Conservation (phyloP, 2,113 vertebrate genomes). For the Peromyscus polionotus region DNA sequence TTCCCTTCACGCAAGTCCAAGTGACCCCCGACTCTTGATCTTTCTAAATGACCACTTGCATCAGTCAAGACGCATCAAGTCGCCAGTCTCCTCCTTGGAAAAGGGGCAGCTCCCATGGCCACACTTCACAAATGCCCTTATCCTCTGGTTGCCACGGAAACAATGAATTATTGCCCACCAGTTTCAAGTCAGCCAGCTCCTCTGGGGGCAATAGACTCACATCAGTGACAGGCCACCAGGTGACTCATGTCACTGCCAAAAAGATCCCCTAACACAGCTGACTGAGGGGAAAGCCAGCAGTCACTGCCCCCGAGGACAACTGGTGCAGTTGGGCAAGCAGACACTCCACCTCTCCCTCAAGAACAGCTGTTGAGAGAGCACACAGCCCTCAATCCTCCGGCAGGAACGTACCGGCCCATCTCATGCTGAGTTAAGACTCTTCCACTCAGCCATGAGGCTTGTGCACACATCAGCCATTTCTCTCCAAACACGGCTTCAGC, state of each 20-base stretch:
- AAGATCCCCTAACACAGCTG: constrained; percentile 70
- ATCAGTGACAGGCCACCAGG: constrained; percentile 55
- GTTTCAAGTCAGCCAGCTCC: constrained; percentile 54
- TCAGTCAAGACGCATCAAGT: neutral
- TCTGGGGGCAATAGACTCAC: constrained; percentile 53
- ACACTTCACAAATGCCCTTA: constrained; percentile 12
- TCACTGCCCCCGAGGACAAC: constrained; percentile 66
- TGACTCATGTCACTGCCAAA: constrained; percentile 61
- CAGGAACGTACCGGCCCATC: constrained; percentile 36
- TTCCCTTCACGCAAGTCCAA: constrained; percentile 46
- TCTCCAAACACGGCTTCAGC: constrained; percentile 53
- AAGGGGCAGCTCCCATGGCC: neutral
- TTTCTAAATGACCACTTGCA: constrained; percentile 3
- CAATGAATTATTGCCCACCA: constrained; percentile 54
- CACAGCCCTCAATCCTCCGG: neutral
- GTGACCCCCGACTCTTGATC: constrained; percentile 11
- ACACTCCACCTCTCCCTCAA: constrained; percentile 25
- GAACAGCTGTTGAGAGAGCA: constrained; percentile 55
- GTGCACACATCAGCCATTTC: constrained; percentile 68
- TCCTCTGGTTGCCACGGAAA: constrained; percentile 71
- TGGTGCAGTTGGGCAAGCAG: constrained; percentile 52
- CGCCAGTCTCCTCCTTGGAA: fast-evolving
- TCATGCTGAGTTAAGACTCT: neutral
- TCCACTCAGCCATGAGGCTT: constrained; percentile 45
- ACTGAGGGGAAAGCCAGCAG: constrained; percentile 35